Evolutionary conservation across 2,888 invertebrate genomes (phyloP), one percentile per base, ranked within the genome.

Genomic region (Copidosoma aretas): DNA sequence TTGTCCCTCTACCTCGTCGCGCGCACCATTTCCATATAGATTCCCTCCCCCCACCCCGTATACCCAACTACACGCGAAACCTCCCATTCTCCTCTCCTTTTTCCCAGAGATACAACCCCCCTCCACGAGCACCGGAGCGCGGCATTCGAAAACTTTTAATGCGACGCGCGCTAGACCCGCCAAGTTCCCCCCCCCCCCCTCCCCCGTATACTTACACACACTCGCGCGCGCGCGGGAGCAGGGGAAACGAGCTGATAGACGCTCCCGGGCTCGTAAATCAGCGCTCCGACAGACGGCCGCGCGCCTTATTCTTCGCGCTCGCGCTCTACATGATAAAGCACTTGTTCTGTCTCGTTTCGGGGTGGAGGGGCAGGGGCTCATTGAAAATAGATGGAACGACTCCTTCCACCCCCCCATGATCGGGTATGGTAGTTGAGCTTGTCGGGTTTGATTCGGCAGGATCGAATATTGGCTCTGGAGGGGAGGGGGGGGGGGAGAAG

Each of bases 61-160:
- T 8, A 32, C 32, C 32, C 32, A 32, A 32, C 32, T 15, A 2
- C 43, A 8, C 43, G 43, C 15, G 41, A 22, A 46, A 58, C 52
- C 58, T 57, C 52, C 53, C 25, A 43, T 43, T 46, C 49, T 61
- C 32, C 41, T 66, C 58, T 52, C 52, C 22, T 43, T 17, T n/a
- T 32, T 17, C 49, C 19, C 24, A 49, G 3, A 49, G 4, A 49
- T 49, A 5, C 10, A 49, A n/a, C 21, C 49, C 8, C 8, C 32
- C 46, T 60, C 19, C 53, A 46, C 21, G 15, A 22, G 24, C 68
- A 72, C 71, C 70, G 71, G 72, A 71, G 71, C 70, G 67, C 71
- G 66, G 71, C 69, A 73, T 71, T 74, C 73, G 74, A 75, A 32
- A 32, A 75, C 73, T 75, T 75, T 75, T 75, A 75, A 75, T 74